Evolutionary conservation across 1,140 invertebrate species (phyloP).

Genomic region (Cydia amplana): DNA sequence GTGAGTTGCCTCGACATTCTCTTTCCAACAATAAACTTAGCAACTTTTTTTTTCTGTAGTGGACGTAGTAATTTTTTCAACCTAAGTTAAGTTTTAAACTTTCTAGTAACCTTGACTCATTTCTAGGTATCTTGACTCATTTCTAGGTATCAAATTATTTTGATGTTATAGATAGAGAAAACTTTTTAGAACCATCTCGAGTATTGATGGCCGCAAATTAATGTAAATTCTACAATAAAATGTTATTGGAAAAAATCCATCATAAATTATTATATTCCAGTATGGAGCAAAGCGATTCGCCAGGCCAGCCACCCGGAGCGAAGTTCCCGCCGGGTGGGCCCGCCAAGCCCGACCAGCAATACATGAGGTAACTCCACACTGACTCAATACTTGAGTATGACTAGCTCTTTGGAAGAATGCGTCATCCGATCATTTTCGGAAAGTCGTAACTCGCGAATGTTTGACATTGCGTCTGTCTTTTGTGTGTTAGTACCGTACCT

Average conservation of each 20-base stretch:
- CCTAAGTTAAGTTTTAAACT: not conserved
- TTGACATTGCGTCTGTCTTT: not conserved
- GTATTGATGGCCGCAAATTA: too few species aligned
- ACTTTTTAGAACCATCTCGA: too few species aligned
- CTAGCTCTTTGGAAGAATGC: conserved; percentile 24
- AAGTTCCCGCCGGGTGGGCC: conserved; percentile 49
- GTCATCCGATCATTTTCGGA: conserved; percentile 26
- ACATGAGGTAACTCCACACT: conserved; percentile 45
- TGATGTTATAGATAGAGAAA: too few species aligned
- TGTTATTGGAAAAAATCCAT: not conserved
- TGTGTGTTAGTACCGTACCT: too few species aligned
- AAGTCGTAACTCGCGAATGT: conserved; percentile 4
- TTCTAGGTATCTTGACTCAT: not conserved
- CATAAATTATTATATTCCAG: conserved; percentile 65
- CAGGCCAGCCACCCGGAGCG: conserved; percentile 71
- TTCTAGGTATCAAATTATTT: too few species aligned
- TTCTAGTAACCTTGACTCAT: not conserved
- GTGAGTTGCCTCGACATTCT: not conserved
- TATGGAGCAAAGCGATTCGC: conserved; percentile 80
- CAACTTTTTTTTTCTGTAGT: not conserved
- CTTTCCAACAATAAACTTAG: not conserved
- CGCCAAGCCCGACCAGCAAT: conserved; percentile 47
- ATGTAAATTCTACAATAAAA: too few species aligned
- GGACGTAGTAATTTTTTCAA: not conserved
- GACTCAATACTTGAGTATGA: conserved; percentile 23